A percentile compares a stretch with the other conserved stretches of the same genome.
These are phyloP conservation scores for Myxocyprinus asiaticus DNA, from an alignment of 2,113 vertebrate genomes.

Conservation along the genomic window DNA sequence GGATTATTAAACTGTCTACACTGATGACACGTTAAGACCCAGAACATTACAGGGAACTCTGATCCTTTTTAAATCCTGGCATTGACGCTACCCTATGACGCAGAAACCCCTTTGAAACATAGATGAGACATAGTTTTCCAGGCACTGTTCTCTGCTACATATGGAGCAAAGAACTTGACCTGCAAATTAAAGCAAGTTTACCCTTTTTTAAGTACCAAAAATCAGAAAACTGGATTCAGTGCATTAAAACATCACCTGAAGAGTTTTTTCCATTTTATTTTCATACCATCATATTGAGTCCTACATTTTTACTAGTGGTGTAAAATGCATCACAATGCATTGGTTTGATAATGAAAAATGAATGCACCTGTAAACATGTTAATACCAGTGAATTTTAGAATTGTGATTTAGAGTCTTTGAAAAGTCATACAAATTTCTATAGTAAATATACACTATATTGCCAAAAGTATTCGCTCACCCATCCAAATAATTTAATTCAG, in stretches of 20 bases:
- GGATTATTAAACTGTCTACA: constrained; percentile 52
- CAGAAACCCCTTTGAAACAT: constrained; percentile 46
- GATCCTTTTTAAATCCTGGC: constrained; percentile 55
- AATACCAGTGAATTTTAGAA: no score
- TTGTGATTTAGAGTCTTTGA: no score
- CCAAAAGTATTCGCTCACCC: no score
- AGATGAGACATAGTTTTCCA: constrained; percentile 27
- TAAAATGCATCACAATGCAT: background rate
- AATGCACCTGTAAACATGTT: no score
- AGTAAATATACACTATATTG: no score
- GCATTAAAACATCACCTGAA: background rate
- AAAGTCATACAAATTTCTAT: no score
- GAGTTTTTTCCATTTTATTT: background rate
- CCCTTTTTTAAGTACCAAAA: no score
- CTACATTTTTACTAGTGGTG: background rate
- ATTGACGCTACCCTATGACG: constrained; percentile 45
- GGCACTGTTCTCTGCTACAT: constrained; percentile 22
- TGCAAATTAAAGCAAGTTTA: background rate
- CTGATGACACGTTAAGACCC: constrained; percentile 46
- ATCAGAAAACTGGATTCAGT: background rate
- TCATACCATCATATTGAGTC: no score
- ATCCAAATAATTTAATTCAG: no score
- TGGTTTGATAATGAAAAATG: no score
- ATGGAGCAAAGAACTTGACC: background rate
- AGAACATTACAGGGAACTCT: constrained; percentile 45